Evolutionary conservation across 2,797 vertebrate genomes (phyloP).

Genomic region (Australoheros facetus): DNA sequence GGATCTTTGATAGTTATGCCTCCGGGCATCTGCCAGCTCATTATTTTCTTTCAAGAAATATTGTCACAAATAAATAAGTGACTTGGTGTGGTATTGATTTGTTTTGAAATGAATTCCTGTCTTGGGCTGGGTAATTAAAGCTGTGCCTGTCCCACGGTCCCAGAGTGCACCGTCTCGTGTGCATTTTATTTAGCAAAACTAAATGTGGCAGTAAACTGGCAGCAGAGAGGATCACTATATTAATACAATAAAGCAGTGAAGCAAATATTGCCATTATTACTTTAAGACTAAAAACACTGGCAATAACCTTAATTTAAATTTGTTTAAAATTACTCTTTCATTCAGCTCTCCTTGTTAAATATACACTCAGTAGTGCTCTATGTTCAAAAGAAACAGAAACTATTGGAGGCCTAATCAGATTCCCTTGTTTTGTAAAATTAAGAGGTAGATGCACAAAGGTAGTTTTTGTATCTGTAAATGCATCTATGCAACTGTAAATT

Average conservation of each 20-base stretch:
- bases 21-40: constrained; percentile 77
- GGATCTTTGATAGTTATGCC: constrained; percentile 78
- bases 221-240: constrained; percentile 21
- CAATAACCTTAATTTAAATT: not conserved
- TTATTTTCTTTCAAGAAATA: constrained; percentile 78
- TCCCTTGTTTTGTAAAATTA: not conserved
- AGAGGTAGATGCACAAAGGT: not conserved
- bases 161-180: constrained; percentile 47
- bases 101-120: constrained; percentile 76
- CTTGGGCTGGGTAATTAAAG: constrained; percentile 77
- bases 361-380: not conserved
- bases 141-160: constrained; percentile 61
- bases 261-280: not conserved
- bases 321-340: not conserved
- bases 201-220: constrained; percentile 48
- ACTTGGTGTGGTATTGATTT: constrained; percentile 80
- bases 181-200: constrained; percentile 61
- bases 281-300: not conserved
- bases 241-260: constrained; percentile 9
- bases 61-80: constrained; percentile 80
- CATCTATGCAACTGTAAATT: not conserved
- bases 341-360: not conserved
- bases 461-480: not conserved
- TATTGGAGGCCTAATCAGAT: rapidly evolving
- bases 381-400: not conserved